A percentile compares a stretch with the other conserved stretches of the same genome.
Conservation (phyloP, 2,888 invertebrate species). For the Dynastes maya region DNA sequence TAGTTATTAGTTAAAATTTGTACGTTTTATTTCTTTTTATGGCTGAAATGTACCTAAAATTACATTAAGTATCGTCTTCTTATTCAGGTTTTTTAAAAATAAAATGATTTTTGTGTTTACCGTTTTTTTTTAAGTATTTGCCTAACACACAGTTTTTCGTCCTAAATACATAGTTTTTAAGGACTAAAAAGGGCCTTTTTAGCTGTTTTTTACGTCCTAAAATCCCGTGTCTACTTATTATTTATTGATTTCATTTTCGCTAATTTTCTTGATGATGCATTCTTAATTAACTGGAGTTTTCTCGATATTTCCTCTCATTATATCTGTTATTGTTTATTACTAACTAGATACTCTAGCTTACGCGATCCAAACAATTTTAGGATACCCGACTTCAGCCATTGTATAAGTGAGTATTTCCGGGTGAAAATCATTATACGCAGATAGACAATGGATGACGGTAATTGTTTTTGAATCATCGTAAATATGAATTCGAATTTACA, state of each 20-base stretch:
- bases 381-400: background rate
- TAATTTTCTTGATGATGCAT: background rate
- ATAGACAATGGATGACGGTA: slow-evolving; percentile 36
- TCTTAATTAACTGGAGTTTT: background rate
- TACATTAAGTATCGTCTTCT: too few species aligned
- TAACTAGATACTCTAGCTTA: background rate
- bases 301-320: slow-evolving; percentile 9
- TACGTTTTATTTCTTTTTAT: too few species aligned
- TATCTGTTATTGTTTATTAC: slow-evolving; percentile 1
- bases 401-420: slow-evolving; percentile 38
- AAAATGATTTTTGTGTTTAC: too few species aligned
- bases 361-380: background rate
- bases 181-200: too few species aligned
- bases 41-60: too few species aligned
- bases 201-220: too few species aligned
- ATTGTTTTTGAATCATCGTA: slow-evolving; percentile 39
- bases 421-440: slow-evolving; percentile 15
- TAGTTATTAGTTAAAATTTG: too few species aligned
- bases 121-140: too few species aligned
- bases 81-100: too few species aligned
- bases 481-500: slow-evolving; percentile 44
- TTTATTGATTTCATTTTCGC: background rate
- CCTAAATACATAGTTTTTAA: too few species aligned
- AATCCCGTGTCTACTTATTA: background rate
- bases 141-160: too few species aligned